Evolutionary conservation across 2,113 vertebrate species (phyloP).

Genomic region (Lepidothrix coronata): DNA sequence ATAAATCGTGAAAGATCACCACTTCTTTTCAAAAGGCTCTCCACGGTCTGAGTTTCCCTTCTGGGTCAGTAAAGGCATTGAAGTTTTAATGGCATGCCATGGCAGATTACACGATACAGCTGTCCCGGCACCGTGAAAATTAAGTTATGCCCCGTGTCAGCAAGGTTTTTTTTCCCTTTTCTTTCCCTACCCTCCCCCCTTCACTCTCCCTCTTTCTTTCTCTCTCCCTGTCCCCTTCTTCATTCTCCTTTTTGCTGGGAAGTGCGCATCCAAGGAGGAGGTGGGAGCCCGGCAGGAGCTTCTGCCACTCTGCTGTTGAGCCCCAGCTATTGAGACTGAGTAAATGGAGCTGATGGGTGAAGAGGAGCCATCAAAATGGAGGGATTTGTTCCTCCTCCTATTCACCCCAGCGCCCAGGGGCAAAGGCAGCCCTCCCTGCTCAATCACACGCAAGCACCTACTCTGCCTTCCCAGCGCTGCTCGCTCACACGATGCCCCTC

Average conservation of each 20-base stretch:
- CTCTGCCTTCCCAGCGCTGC: accelerated
- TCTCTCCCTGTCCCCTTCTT: constrained; percentile 44
- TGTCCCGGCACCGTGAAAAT: constrained; percentile 99
- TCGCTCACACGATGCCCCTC: accelerated
- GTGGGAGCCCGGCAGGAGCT: constrained; percentile 55
- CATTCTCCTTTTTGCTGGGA: constrained; percentile 73
- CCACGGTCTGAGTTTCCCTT: constrained; percentile 93
- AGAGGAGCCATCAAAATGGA: constrained; percentile 71
- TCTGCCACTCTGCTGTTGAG: constrained; percentile 47
- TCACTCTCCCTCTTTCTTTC: constrained; percentile 40
- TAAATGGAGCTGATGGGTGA: constrained; percentile 82
- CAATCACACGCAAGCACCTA: neutral
- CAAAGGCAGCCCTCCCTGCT: neutral
- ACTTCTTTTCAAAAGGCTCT: constrained; percentile 92
- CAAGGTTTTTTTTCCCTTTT: constrained; percentile 84
- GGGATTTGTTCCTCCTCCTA: constrained; percentile 70
- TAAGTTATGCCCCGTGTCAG: constrained; percentile 99
- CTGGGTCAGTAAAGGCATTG: constrained; percentile 98
- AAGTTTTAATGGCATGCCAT: constrained; percentile 98
- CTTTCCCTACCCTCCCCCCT: constrained; percentile 71
- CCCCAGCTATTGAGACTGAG: constrained; percentile 75
- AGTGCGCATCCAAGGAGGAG: constrained; percentile 74
- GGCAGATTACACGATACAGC: constrained; percentile 99
- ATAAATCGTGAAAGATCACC: constrained; percentile 95
- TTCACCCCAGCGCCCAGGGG: neutral